Percentiles rank a stretch among this genome's conserved stretches.
phyloP scores from a whole-genome alignment of 2,113 vertebrate species.

The Dromiciops gliroides region DNA sequence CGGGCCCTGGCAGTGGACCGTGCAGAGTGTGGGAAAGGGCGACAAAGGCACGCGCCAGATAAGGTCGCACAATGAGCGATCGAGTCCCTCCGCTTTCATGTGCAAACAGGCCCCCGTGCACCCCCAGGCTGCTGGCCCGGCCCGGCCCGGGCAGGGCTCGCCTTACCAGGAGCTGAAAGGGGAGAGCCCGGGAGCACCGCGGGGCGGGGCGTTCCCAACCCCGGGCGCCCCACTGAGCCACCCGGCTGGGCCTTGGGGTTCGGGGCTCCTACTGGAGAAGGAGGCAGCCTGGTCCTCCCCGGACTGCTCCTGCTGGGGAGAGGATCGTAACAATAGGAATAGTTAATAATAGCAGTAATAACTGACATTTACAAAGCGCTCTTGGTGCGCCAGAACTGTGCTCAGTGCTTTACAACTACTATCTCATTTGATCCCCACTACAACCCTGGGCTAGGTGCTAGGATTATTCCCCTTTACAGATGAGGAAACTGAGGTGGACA shows the following conservation, averaged over 20 bases:
- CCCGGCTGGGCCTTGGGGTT: too few species aligned
- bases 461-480: not conserved
- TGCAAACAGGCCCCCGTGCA: not conserved
- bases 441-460: not conserved
- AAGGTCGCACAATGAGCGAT: slow-evolving; percentile 85
- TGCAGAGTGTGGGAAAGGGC: slow-evolving; percentile 91
- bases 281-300: not conserved
- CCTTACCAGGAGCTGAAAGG: not conserved
- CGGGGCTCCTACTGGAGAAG: not conserved
- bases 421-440: not conserved
- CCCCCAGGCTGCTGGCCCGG: too few species aligned
- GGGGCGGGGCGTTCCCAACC: too few species aligned
- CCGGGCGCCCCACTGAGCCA: too few species aligned
- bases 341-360: not conserved
- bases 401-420: not conserved
- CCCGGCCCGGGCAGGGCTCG: not conserved
- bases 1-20: slow-evolving; percentile 84
- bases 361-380: not conserved
- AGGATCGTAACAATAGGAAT: fast-evolving
- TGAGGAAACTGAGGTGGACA: not conserved
- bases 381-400: not conserved
- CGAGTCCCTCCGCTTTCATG: slow-evolving; percentile 52
- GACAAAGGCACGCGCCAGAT: slow-evolving; percentile 90
- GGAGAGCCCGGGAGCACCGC: not conserved
- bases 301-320: not conserved